phyloP scores from a whole-genome alignment of 1,140 invertebrate species.

The Apis florea region DNA sequence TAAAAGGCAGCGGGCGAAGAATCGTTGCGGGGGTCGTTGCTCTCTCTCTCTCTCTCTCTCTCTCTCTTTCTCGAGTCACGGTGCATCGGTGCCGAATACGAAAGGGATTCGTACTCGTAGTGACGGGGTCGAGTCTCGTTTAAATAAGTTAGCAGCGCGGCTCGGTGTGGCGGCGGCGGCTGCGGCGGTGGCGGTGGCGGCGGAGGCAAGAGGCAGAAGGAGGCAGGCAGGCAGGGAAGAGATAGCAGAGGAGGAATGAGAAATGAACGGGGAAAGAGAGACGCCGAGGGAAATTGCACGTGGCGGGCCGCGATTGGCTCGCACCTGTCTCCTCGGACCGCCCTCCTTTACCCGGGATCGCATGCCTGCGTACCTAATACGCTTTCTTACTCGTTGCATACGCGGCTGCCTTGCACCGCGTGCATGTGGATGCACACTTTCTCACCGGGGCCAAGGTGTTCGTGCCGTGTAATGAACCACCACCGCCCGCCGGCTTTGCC shows the following conservation, averaged over 20 bases:
- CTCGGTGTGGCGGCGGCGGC: slow-evolving; percentile 26
- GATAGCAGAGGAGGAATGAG: slow-evolving; percentile 41
- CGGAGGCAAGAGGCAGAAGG: slow-evolving; percentile 42
- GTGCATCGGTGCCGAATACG: slow-evolving; percentile 58
- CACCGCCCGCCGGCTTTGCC: slow-evolving; percentile 41
- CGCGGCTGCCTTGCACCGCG: slow-evolving; percentile 55
- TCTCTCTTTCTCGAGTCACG: slow-evolving; percentile 36
- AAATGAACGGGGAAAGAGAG: slow-evolving; percentile 41
- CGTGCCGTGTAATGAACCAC: slow-evolving; percentile 65
- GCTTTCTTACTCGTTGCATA: slow-evolving; percentile 66
- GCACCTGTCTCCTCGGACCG: slow-evolving; percentile 77
- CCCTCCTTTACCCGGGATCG: slow-evolving; percentile 70
- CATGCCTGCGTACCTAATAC: slow-evolving; percentile 68
- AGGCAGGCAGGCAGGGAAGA: slow-evolving; percentile 24
- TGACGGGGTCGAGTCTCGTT: slow-evolving; percentile 64
- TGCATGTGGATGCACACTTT: slow-evolving; percentile 58
- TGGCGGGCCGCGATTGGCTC: slow-evolving; percentile 76
- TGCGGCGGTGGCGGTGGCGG: slow-evolving; percentile 4
- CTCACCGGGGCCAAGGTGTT: slow-evolving; percentile 56
- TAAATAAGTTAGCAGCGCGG: slow-evolving; percentile 67
- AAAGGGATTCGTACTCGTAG: slow-evolving; percentile 62
- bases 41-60: slow-evolving; percentile 19
- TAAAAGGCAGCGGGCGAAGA: slow-evolving; percentile 59
- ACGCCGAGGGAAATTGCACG: slow-evolving; percentile 74
- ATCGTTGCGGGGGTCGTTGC: slow-evolving; percentile 61